Conservation (phyloP, 2,888 invertebrate species). For the Dioctria rufipes region DNA sequence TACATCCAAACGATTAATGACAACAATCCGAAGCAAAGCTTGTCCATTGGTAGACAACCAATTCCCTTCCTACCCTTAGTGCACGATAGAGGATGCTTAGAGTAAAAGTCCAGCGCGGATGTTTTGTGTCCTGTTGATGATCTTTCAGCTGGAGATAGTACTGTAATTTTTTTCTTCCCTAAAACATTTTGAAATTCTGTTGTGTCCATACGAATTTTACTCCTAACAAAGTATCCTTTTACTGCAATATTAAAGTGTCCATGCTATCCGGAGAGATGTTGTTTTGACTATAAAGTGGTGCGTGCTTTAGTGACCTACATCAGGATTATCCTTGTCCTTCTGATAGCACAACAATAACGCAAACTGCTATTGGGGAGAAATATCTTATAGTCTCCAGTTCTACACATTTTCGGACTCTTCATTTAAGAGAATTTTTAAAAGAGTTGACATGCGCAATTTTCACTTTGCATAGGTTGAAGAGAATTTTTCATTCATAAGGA, state of each 20-base stretch:
- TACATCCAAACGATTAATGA: slow-evolving; percentile 57
- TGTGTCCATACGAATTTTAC: not conserved
- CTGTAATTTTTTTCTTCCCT: slow-evolving; percentile 9
- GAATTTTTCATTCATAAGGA: slow-evolving; percentile 32
- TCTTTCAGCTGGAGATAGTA: not conserved
- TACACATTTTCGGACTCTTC: not conserved
- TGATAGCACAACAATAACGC: not conserved
- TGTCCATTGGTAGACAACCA: slow-evolving; percentile 15
- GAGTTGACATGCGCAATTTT: slow-evolving; percentile 18
- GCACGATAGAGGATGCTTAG: too few relatives aligned
- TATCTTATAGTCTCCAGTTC: too few relatives aligned
- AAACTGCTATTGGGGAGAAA: not conserved
- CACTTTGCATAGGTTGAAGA: not conserved
- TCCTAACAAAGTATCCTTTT: slow-evolving; percentile 7
- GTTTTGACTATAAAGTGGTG: slow-evolving; percentile 15
- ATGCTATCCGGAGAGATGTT: slow-evolving; percentile 2
- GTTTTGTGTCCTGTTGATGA: slow-evolving; percentile 31
- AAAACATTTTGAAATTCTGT: not conserved
- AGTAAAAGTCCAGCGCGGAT: too few relatives aligned
- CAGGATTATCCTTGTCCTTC: not conserved
- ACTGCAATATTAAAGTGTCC: slow-evolving; percentile 22
- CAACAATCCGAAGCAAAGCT: slow-evolving; percentile 32
- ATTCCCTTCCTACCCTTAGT: not conserved
- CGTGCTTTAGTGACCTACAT: slow-evolving; percentile 44
- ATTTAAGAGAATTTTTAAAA: not conserved